Base-by-base conservation (phyloP, 2,888 invertebrate genomes). In the Stegophylla sp. region DNA sequence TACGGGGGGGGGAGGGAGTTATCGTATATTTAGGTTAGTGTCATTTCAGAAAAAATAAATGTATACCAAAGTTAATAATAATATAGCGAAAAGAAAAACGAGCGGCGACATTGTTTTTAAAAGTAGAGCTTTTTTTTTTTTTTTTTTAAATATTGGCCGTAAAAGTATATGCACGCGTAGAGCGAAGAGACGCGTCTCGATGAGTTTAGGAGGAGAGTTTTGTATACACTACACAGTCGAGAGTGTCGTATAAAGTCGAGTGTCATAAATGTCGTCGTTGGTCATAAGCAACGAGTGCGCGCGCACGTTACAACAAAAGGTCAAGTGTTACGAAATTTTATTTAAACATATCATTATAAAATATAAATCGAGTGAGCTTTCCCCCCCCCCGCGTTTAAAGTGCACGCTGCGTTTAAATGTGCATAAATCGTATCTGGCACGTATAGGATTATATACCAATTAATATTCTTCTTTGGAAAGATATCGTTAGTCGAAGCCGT, bases 251-350 rank as follows among this genome's bases (percentile, higher is more conserved):
- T 77, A 41, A 63, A 63, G 79, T 79, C 61, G 48, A 79, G 79
- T 71, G 66, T 71, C 79, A 79, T 79, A 79, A 79, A 79, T 51
- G 59, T 69, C 79, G 59, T 69, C 79, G 41, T 69, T 71, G 67
- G 79, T 71, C 79, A 53, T 79, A 79, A 79, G 51, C 71, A 79
- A 67, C 12, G 48, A 45, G 77, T 17, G 59, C 67, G 10, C 51
- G 15, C n/a, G n/a, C n/a, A n/a, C n/a, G n/a, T n/a, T n/a, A n/a
- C 59, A 48, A 79, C 23, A 79, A 79, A 51, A 61, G 79, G 79
- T 79, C 79, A 79, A 79, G 79, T 71, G 71, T 77, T 63, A 75
- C 53, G 64, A 76, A 66, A 66, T 76, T 53, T 66, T 66, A 66
- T 66, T 75, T 75, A 23, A 75, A 51, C 20, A n/a, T 53, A 64